These are phyloP conservation scores for Eucera pruinosa DNA, from an alignment of 2,888 invertebrate genomes.

Conservation along the genomic window DNA sequence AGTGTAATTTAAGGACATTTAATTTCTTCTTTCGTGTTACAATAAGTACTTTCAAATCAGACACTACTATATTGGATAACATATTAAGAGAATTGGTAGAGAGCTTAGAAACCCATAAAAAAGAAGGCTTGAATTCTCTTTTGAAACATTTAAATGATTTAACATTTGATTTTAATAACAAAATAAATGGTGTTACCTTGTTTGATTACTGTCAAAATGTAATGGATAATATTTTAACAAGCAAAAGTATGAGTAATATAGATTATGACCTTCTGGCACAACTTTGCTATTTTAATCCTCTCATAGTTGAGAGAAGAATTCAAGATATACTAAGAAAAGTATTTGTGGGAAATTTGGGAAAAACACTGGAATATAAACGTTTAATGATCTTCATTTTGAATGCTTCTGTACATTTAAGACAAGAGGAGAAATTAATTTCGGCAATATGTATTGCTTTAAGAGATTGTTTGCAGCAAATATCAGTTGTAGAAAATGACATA, in stretches of 20 bases:
- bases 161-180: conserved; percentile 76
- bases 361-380: conserved; percentile 51
- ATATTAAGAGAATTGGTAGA: conserved; percentile 75
- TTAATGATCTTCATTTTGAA: conserved; percentile 73
- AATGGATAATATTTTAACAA: conserved; percentile 68
- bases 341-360: conserved; percentile 65
- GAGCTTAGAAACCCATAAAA: conserved; percentile 61
- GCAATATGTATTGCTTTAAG: conserved; percentile 75
- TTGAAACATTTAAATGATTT: conserved; percentile 68
- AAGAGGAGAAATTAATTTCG: conserved; percentile 77
- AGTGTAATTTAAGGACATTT: conserved; percentile 61
- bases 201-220: conserved; percentile 71
- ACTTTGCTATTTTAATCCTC: conserved; percentile 77
- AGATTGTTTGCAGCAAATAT: conserved; percentile 21
- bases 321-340: conserved; percentile 72
- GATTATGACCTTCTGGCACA: conserved; percentile 72
- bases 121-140: conserved; percentile 62
- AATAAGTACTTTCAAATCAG: conserved; percentile 66
- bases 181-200: conserved; percentile 69
- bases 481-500: conserved; percentile 13
- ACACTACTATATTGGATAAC: conserved; percentile 68
- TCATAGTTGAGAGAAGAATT: conserved; percentile 75
- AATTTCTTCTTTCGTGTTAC: conserved; percentile 70
- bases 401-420: conserved; percentile 73
- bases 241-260: conserved; percentile 46